Evolutionary conservation across 1,140 invertebrate genomes (phyloP), one percentile per base, ranked within the genome.

Genomic region (Temnothorax longispinosus): DNA sequence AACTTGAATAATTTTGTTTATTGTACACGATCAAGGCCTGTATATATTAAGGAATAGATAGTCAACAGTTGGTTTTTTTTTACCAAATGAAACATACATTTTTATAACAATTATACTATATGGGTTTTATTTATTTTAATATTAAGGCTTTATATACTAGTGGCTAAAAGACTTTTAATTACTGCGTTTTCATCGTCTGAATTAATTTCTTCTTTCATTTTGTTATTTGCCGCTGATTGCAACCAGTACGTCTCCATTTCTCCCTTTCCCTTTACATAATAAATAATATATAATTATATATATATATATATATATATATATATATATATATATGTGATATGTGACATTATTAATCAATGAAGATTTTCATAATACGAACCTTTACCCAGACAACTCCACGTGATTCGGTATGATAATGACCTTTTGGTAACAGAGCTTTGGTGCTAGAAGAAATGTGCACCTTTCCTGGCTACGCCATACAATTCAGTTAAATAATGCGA

Each of bases 181-280:
- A 56, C 32, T 47, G 67, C 8, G 18, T 47, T 44, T 62, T 86
- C 75, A 54, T 88, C 82, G 2, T 87, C 64, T 18, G 32, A 54
- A 32, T 67, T 32, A 50, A 18, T 50, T 13, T 72, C 41, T 47
- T 78, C 52, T 35, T 82, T 58, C 38, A 87, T 44, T 89, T 96
- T 96, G 4, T 96, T 97, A 4, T 84, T 75, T 62, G 5, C 18
- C 4, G 41, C n/a, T 38, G 54, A 47, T 35, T 96, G 95, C 35
- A 98, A 91, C 98, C 98, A 99, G 93, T 97, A 98, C 0, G 98
- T 98, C 93, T 97, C 96, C 97, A 98, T 98, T 92, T 97, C 97
- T 47, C 98, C 98, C 96, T 99, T 99, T 13, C 98, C 98, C 96
- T 98, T 90, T 15, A 15, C 11, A 38, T 93, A 58, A 89, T 87